Conservation (phyloP, 2,113 vertebrate species). For the Austrofundulus limnaeus region DNA sequence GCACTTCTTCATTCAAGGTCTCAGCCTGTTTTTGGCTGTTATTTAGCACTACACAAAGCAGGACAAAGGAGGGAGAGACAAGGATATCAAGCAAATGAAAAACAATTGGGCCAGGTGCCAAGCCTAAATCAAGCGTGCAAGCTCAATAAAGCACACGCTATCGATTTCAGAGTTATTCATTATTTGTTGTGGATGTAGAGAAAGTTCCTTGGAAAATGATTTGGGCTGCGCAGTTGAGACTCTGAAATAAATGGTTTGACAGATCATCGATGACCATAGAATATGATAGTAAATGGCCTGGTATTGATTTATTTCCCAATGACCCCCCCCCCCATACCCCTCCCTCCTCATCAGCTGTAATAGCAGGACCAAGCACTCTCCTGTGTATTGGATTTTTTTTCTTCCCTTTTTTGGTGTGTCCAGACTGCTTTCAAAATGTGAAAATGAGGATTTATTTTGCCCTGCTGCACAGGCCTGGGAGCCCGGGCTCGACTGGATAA, state of each 20-base stretch:
- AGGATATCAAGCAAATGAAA: constrained; percentile 56
- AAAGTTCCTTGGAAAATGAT: constrained; percentile 71
- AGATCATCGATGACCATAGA: constrained; percentile 69
- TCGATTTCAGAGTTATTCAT: constrained; percentile 72
- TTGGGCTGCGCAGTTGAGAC: constrained; percentile 48
- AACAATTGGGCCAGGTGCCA: constrained; percentile 63
- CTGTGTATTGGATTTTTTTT: constrained; percentile 60
- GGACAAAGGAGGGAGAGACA: constrained; percentile 36
- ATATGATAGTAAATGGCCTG: constrained; percentile 71
- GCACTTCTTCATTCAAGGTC: constrained; percentile 20
- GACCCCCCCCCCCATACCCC: constrained; percentile 5
- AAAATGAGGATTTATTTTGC: constrained; percentile 70
- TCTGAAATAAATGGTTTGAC: constrained; percentile 68
- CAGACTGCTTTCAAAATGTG: constrained; percentile 55
- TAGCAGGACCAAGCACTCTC: constrained; percentile 61
- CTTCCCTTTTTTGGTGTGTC: constrained; percentile 1
- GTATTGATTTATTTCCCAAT: constrained; percentile 67
- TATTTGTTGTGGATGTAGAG: constrained; percentile 74
- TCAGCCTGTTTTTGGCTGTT: constrained; percentile 25
- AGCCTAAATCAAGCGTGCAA: constrained; percentile 61
- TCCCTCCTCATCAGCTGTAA: constrained; percentile 44
- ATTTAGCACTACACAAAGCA: constrained; percentile 34
- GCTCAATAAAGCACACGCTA: constrained; percentile 64
- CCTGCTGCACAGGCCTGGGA: constrained; percentile 18
- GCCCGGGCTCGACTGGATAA: constrained; percentile 46